Evolutionary conservation across 2,113 vertebrate genomes (phyloP).

Genomic region (Bubo scandiacus): DNA sequence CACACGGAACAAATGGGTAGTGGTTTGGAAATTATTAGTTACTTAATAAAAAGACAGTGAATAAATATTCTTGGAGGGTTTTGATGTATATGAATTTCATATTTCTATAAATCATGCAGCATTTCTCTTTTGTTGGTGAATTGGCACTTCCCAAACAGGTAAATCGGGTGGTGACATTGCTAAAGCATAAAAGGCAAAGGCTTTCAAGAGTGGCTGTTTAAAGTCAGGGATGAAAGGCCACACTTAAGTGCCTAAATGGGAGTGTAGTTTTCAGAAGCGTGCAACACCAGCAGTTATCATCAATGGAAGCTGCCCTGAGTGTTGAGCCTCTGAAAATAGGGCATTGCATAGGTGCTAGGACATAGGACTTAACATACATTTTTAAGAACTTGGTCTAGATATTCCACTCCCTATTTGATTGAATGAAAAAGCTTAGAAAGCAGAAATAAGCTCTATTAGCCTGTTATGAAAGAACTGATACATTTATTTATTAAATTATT

Average conservation of each 20-base stretch:
- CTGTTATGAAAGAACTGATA: neutral
- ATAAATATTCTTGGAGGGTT: neutral
- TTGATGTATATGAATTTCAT: neutral
- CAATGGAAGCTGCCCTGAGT: neutral
- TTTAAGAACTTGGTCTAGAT: neutral
- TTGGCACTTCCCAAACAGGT: neutral
- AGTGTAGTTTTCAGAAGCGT: neutral
- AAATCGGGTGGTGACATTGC: neutral
- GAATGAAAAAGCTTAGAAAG: neutral
- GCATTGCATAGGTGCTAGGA: neutral
- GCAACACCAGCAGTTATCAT: neutral
- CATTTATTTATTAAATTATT: neutral
- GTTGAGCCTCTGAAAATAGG: neutral
- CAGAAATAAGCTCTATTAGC: neutral
- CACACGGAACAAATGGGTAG: neutral
- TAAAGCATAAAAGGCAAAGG: neutral
- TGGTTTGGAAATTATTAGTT: neutral
- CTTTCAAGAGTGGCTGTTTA: neutral
- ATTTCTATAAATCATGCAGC: neutral
- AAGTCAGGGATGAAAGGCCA: conserved; percentile 8
- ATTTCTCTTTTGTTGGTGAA: neutral
- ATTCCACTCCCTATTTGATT: neutral
- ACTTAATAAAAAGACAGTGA: neutral
- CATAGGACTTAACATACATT: neutral
- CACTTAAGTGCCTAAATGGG: neutral